A percentile compares a stretch with the other conserved stretches of the same genome.
These are phyloP conservation scores for Hystrix cristata DNA, from an alignment of 2,113 vertebrate genomes.

Conservation along the genomic window DNA sequence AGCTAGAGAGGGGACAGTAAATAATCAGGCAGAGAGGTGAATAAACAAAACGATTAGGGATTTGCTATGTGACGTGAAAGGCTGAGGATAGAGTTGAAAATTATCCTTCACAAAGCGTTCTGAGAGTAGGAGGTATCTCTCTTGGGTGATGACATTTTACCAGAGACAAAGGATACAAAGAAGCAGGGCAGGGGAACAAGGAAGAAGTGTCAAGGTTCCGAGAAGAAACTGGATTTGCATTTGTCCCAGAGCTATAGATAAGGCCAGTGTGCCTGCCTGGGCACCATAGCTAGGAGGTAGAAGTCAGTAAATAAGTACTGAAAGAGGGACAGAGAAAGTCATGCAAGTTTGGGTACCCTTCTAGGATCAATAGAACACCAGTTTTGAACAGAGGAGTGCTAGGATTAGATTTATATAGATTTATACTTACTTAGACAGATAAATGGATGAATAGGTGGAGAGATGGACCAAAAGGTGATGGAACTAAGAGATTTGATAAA, in stretches of 20 bases:
- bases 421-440: neutral
- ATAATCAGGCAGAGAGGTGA: neutral
- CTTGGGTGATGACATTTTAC: neutral
- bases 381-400: neutral
- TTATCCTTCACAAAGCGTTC: neutral
- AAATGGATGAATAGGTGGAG: neutral
- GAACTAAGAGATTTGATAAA: neutral
- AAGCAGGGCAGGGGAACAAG: neutral
- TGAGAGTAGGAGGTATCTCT: neutral
- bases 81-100: neutral
- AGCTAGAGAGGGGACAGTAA: neutral
- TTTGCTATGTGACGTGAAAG: neutral
- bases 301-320: rapidly evolving
- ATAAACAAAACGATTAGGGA: neutral
- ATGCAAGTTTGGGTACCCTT: neutral
- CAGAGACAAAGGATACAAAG: neutral
- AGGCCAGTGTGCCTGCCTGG: neutral
- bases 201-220: too few species aligned
- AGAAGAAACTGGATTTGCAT: neutral
- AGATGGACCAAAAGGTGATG: neutral
- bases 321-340: rapidly evolving
- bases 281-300: rapidly evolving
- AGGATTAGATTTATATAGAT: neutral
- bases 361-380: neutral
- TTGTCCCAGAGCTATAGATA: rapidly evolving